A percentile compares a stretch with the other conserved stretches of the same genome.
These are phyloP conservation scores for Hydrolagus colliei DNA, from an alignment of 2,797 vertebrate genomes.

Conservation along the genomic window DNA sequence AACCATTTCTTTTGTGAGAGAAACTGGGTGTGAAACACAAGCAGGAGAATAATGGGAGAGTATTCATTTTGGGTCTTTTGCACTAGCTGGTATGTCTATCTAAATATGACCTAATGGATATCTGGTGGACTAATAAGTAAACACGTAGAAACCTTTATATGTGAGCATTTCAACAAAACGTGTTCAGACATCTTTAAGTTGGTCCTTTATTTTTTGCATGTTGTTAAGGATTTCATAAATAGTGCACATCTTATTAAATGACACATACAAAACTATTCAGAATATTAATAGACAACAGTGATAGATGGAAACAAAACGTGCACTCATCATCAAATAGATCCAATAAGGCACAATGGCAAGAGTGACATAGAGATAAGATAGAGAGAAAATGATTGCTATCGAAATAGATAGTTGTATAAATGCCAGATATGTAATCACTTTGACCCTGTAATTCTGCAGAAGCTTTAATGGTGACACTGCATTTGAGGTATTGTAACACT, in stretches of 20 bases:
- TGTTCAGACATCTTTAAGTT: not conserved
- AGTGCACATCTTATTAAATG: no score
- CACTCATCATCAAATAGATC: no score
- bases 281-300: no score
- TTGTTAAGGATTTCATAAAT: not conserved
- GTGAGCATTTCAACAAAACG: not conserved
- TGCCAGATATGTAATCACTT: not conserved
- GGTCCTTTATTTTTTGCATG: not conserved
- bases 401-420: not conserved
- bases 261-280: no score
- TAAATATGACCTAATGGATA: not conserved
- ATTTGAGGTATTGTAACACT: not conserved
- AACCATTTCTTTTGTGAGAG: not conserved
- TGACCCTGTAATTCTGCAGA: not conserved
- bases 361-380: not conserved
- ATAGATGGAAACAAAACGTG: no score
- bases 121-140: not conserved
- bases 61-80: not conserved
- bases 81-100: not conserved
- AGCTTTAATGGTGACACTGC: not conserved
- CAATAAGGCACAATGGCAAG: no score
- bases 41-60: not conserved
- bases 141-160: not conserved
- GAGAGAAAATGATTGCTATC: not conserved
- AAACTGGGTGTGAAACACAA: not conserved